Conservation (phyloP, 1,140 invertebrate species). For the Monochamus saltuarius region DNA sequence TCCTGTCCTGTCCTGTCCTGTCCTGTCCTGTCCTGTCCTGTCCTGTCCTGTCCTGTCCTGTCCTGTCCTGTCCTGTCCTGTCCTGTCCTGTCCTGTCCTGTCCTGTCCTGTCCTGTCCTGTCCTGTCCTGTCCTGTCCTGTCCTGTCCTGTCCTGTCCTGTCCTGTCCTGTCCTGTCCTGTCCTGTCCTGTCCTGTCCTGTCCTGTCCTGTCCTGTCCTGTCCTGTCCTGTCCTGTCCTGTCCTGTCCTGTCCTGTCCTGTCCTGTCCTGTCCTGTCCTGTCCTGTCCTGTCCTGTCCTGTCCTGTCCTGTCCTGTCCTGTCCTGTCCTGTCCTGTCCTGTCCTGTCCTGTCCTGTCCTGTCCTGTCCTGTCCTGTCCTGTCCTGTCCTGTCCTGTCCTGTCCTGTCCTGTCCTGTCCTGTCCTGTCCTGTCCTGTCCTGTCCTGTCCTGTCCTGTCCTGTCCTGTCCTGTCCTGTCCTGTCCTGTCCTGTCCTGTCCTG, state of each 20-base stretch:
- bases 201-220: neutral
- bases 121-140: slow-evolving; percentile 13
- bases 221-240: slow-evolving; percentile 5
- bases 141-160: slow-evolving; percentile 10
- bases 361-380: slow-evolving; percentile 3
- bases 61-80: slow-evolving; percentile 9
- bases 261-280: slow-evolving; percentile 10
- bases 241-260: slow-evolving; percentile 3
- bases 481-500: slow-evolving; percentile 1
- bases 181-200: slow-evolving; percentile 5
- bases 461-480: slow-evolving; percentile 6
- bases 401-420: slow-evolving; percentile 5
- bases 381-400: neutral
- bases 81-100: slow-evolving; percentile 3
- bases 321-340: neutral
- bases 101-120: slow-evolving; percentile 3
- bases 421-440: slow-evolving; percentile 5
- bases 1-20: slow-evolving; percentile 2
- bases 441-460: slow-evolving; percentile 8
- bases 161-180: slow-evolving; percentile 7
- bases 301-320: neutral
- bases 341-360: slow-evolving; percentile 6
- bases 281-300: slow-evolving; percentile 2
- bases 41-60: neutral
- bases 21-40: slow-evolving; percentile 5